These are phyloP conservation scores for Drosophila borealis DNA, from an alignment of 2,888 invertebrate genomes.

Conservation along the genomic window DNA sequence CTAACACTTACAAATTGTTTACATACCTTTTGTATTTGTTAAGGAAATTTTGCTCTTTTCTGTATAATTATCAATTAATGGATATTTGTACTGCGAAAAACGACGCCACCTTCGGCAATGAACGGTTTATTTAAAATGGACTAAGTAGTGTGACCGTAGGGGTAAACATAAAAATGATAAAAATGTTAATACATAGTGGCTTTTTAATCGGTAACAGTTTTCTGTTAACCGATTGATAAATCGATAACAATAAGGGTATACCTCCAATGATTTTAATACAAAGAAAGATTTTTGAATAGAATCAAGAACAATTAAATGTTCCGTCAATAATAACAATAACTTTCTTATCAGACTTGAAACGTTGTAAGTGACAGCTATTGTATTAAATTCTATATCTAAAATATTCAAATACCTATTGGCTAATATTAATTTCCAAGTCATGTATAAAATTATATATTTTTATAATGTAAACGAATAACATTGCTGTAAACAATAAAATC, in stretches of 20 bases:
- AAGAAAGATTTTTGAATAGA: neutral
- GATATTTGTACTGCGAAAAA: slow-evolving; percentile 28
- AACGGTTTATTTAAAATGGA: slow-evolving; percentile 72
- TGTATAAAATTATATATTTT: no score
- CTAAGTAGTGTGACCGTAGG: slow-evolving; percentile 34
- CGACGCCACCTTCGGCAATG: slow-evolving; percentile 60
- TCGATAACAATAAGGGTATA: neutral
- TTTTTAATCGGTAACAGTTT: neutral
- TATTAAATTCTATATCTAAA: no score
- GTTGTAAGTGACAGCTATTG: no score
- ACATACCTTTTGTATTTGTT: slow-evolving; percentile 38
- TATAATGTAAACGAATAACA: no score
- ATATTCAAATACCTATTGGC: no score
- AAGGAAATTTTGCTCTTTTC: slow-evolving; percentile 5
- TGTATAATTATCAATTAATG: neutral
- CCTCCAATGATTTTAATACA: neutral
- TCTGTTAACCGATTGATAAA: slow-evolving; percentile 23
- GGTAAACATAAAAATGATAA: slow-evolving; percentile 3
- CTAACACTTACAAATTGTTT: neutral
- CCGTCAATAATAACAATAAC: no score
- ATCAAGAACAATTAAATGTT: neutral
- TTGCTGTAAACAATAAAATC: no score
- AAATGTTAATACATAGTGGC: neutral
- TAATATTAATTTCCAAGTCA: no score
- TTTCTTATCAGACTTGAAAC: no score